These are phyloP conservation scores for Thymallus thymallus DNA, from an alignment of 2,113 vertebrate genomes.

Conservation along the genomic window DNA sequence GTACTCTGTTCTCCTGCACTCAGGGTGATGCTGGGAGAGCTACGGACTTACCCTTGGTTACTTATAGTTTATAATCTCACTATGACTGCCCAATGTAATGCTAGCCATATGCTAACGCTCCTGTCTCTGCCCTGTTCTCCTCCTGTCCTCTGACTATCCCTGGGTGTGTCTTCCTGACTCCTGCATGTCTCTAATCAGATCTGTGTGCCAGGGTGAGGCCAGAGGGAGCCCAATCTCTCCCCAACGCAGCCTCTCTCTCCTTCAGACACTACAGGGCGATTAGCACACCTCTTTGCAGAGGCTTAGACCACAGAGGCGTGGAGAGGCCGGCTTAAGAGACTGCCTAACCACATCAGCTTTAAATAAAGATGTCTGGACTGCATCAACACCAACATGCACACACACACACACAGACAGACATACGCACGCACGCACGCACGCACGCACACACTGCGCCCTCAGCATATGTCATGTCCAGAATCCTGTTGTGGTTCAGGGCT, in stretches of 20 bases:
- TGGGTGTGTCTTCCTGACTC: slow-evolving; percentile 1
- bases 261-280: slow-evolving; percentile 56
- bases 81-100: not conserved
- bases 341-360: slow-evolving; percentile 67
- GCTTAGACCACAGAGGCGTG: slow-evolving; percentile 67
- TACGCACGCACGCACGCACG: slow-evolving; percentile 26
- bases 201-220: not conserved
- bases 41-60: not conserved
- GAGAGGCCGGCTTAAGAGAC: slow-evolving; percentile 65
- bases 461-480: slow-evolving; percentile 66
- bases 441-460: slow-evolving; percentile 48
- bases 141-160: not conserved
- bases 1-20: slow-evolving; percentile 12
- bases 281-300: slow-evolving; percentile 66
- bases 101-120: not conserved
- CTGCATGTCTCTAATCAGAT: not conserved
- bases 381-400: slow-evolving; percentile 55
- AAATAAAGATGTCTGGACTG: slow-evolving; percentile 71
- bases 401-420: slow-evolving; percentile 28
- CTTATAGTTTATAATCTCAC: not conserved
- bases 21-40: slow-evolving; percentile 10
- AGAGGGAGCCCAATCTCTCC: not conserved
- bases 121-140: not conserved
- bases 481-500: slow-evolving; percentile 54
- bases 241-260: not conserved